These are phyloP conservation scores for Pollenia amentaria DNA, from an alignment of 2,888 invertebrate species.

Conservation along the genomic window DNA sequence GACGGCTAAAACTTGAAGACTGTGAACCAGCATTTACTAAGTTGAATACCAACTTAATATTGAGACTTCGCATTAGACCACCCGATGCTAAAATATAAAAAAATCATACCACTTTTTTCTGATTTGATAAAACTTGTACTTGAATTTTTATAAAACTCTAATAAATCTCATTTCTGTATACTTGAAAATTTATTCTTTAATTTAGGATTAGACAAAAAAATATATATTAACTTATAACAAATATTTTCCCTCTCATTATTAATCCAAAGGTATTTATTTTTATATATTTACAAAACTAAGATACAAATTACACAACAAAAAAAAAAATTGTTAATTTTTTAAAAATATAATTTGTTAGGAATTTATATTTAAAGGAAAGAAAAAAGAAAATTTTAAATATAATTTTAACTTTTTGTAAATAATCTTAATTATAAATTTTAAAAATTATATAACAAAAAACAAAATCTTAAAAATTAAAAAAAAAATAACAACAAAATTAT, in stretches of 20 bases:
- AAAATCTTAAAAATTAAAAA: slow-evolving; percentile 10
- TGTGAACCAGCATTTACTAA: too few species aligned
- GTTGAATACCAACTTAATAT: too few species aligned
- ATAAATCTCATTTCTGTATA: not conserved
- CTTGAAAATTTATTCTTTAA: slow-evolving; percentile 19
- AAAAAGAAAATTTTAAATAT: slow-evolving; percentile 24
- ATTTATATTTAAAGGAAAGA: slow-evolving; percentile 20
- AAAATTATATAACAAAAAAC: slow-evolving; percentile 7
- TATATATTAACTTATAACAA: slow-evolving; percentile 8
- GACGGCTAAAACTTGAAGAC: too few species aligned
- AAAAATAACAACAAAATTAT: slow-evolving; percentile 17
- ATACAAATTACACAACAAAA: slow-evolving; percentile 70
- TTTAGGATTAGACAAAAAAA: not conserved
- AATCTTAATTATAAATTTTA: slow-evolving; percentile 36
- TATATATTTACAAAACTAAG: slow-evolving; percentile 76
- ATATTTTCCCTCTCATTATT: slow-evolving; percentile 72
- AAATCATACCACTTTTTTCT: too few species aligned
- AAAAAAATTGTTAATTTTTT: slow-evolving; percentile 69
- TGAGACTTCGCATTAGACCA: too few species aligned
- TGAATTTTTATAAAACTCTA: not conserved
- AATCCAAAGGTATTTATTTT: slow-evolving; percentile 83
- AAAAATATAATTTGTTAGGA: slow-evolving; percentile 51
- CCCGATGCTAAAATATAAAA: too few species aligned
- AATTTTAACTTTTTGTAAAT: slow-evolving; percentile 35
- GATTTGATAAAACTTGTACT: not conserved